A percentile compares a stretch with the other conserved stretches of the same genome.
These are phyloP conservation scores for Smithornis capensis DNA, from an alignment of 2,113 vertebrate genomes.

Conservation along the genomic window DNA sequence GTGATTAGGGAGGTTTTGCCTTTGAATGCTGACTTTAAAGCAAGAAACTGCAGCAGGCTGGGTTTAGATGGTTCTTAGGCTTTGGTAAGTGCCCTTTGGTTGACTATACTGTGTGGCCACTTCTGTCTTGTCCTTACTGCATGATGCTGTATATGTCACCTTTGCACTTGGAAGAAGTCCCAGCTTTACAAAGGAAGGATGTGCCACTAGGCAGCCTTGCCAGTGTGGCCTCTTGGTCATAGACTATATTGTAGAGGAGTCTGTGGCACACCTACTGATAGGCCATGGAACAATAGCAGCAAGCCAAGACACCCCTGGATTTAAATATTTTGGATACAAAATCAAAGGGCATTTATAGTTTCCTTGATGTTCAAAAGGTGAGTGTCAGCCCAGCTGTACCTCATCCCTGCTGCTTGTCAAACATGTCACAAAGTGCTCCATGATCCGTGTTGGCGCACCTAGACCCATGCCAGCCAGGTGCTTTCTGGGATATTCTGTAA, in stretches of 20 bases:
- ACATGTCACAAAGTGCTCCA: neutral
- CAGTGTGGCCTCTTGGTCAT: neutral
- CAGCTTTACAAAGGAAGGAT: neutral
- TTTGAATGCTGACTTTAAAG: constrained; percentile 28
- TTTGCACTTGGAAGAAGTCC: neutral
- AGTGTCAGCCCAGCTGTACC: neutral
- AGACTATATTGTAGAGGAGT: neutral
- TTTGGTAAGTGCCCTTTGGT: neutral
- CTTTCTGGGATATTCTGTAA: neutral
- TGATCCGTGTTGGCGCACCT: neutral
- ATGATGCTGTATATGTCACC: neutral
- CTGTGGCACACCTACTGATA: neutral
- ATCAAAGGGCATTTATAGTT: neutral
- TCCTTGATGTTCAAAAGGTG: rapidly evolving
- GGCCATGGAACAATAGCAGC: neutral
- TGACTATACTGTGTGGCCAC: neutral
- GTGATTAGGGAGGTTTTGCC: neutral
- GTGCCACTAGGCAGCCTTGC: neutral
- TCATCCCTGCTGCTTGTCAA: neutral
- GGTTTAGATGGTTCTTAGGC: neutral
- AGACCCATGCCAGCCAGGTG: neutral
- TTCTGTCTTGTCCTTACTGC: neutral
- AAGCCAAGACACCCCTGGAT: neutral
- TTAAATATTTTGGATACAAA: neutral
- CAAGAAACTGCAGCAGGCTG: neutral